Percentiles rank a stretch among this genome's conserved stretches.
These are phyloP conservation scores for Patiria pectinifera DNA, from an alignment of 53 echinoderm and acorn worm species.

Conservation along the genomic window DNA sequence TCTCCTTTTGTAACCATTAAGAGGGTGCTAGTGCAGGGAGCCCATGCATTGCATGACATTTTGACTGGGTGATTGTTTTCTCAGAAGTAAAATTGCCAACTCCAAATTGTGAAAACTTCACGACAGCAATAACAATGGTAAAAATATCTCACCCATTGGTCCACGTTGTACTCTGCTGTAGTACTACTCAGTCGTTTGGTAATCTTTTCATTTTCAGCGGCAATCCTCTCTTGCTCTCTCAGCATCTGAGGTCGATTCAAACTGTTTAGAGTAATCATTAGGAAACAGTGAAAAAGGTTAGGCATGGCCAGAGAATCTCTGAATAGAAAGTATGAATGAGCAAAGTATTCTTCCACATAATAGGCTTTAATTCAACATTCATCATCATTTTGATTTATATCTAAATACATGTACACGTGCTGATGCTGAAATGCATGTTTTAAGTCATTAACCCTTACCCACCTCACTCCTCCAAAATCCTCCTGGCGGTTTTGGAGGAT, in stretches of 20 bases:
- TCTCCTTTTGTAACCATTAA: too few relatives aligned
- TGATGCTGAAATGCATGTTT: too few relatives aligned
- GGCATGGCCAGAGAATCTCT: too few relatives aligned
- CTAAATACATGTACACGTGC: too few relatives aligned
- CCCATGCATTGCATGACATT: background rate
- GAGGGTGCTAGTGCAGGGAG: too few relatives aligned
- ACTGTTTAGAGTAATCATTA: constrained; percentile 35
- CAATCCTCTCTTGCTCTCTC: constrained; percentile 81
- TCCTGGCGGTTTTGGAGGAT: too few relatives aligned
- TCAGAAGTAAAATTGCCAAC: background rate
- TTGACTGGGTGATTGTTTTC: background rate
- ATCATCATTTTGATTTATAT: too few relatives aligned
- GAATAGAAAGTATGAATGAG: too few relatives aligned
- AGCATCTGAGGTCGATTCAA: constrained; percentile 77
- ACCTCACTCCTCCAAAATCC: too few relatives aligned
- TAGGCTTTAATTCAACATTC: too few relatives aligned
- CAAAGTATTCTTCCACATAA: background rate
- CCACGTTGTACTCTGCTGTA: constrained; percentile 68
- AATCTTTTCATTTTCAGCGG: constrained; percentile 72
- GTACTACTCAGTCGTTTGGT: constrained; percentile 72
- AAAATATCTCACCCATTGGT: constrained; percentile 76
- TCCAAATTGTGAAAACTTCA: background rate
- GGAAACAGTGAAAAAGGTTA: background rate
- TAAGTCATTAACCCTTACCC: too few relatives aligned
- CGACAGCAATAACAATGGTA: background rate